A percentile compares a stretch with the other conserved stretches of the same genome.
These are phyloP conservation scores for Mycteria americana DNA, from an alignment of 2,797 vertebrate genomes.

Conservation along the genomic window DNA sequence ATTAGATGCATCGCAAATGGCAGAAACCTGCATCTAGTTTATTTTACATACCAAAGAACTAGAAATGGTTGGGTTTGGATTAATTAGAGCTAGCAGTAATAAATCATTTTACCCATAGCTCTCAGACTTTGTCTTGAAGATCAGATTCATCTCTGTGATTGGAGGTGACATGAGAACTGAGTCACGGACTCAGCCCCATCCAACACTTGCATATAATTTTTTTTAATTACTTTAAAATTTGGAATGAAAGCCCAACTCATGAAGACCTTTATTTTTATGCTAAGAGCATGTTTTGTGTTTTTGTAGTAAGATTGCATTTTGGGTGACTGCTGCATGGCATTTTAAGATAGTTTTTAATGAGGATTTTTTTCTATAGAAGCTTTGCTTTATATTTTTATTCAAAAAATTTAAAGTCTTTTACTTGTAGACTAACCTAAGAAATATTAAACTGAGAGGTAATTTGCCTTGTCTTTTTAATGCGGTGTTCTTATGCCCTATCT, in stretches of 20 bases:
- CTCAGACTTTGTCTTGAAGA: neutral
- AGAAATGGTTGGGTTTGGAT: neutral
- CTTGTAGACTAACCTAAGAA: neutral
- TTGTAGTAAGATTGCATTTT: neutral
- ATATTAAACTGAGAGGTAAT: neutral
- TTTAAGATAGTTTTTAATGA: neutral
- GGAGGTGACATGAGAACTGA: constrained; percentile 39
- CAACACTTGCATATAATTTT: constrained; percentile 9
- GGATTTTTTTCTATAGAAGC: neutral
- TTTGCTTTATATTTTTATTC: neutral
- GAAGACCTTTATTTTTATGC: constrained; percentile 1
- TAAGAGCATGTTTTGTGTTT: neutral
- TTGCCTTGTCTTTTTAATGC: neutral
- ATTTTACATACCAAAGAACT: neutral
- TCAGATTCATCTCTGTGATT: neutral
- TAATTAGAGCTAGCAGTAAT: constrained; percentile 17
- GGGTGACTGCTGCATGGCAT: neutral
- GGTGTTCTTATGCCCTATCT: neutral
- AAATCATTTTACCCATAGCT: neutral
- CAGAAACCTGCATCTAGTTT: neutral
- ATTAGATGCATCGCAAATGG: neutral
- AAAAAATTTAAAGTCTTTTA: neutral
- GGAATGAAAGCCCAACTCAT: neutral
- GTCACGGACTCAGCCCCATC: constrained; percentile 1
- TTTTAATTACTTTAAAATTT: constrained; percentile 39